These are phyloP conservation scores for Hestina assimilis DNA, from an alignment of 1,140 invertebrate species.

Conservation along the genomic window DNA sequence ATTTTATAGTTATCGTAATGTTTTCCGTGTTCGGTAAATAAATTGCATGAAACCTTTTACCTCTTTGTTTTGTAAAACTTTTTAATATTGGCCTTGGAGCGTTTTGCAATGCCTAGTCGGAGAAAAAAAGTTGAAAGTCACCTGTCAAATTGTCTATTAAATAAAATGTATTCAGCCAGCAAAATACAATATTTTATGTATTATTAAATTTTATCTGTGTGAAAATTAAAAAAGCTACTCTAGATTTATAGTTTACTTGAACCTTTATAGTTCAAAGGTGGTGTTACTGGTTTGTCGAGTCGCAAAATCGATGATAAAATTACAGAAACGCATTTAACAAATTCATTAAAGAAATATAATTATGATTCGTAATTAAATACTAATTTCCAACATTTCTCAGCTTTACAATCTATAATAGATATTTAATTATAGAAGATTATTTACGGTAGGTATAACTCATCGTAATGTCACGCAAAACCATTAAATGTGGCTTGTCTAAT, in stretches of 20 bases:
- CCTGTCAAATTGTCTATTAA: too few relatives aligned
- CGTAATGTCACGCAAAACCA: constrained; percentile 3
- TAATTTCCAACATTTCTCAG: too few relatives aligned
- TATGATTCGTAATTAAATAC: too few relatives aligned
- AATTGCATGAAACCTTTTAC: constrained; percentile 3
- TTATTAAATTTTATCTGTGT: not conserved
- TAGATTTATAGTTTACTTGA: constrained; percentile 21
- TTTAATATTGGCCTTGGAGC: too few relatives aligned
- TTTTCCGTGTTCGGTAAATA: constrained; percentile 14
- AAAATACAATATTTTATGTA: too few relatives aligned
- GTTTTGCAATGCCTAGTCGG: too few relatives aligned
- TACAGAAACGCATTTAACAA: constrained; percentile 8
- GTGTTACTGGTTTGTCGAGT: constrained; percentile 45
- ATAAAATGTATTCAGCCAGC: too few relatives aligned
- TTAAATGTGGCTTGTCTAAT: constrained; percentile 26
- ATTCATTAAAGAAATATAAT: too few relatives aligned
- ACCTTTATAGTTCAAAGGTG: constrained; percentile 66
- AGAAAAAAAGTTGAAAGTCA: too few relatives aligned
- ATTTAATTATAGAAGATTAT: not conserved
- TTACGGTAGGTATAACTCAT: not conserved
- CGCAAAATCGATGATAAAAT: constrained; percentile 34
- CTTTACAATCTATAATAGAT: too few relatives aligned
- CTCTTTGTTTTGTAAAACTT: not conserved
- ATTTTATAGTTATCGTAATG: constrained; percentile 14
- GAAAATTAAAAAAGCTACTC: constrained; percentile 6